Evolutionary conservation across 2,797 vertebrate genomes (phyloP).

Genomic region (Otus scops): DNA sequence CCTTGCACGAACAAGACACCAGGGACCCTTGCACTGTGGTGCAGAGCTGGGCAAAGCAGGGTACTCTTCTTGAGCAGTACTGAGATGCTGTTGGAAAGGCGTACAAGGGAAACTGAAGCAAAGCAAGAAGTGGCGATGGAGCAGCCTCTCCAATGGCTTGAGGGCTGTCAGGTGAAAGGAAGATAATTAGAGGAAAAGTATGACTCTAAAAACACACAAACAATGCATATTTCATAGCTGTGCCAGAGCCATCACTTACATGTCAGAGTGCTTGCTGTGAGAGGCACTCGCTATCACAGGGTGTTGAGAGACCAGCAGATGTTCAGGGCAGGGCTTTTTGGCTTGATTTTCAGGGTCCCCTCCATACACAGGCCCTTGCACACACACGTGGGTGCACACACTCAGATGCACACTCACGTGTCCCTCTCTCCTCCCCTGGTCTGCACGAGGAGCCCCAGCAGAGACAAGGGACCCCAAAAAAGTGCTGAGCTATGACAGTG

Average conservation of each 20-base stretch:
- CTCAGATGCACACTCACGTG: accelerated
- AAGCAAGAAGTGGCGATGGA: not conserved
- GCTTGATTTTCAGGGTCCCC: not conserved
- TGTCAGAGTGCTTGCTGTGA: accelerated
- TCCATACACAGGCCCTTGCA: not conserved
- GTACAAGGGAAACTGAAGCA: not conserved
- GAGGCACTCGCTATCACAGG: not conserved
- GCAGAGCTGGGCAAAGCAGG: not conserved
- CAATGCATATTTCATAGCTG: not conserved
- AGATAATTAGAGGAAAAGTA: not conserved
- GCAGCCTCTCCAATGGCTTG: not conserved
- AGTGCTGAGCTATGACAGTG: not conserved
- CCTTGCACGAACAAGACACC: not conserved
- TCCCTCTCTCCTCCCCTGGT: not conserved
- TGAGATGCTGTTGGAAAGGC: not conserved
- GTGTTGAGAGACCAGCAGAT: not conserved
- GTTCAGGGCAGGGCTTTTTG: not conserved
- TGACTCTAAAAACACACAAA: not conserved
- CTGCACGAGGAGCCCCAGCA: not conserved
- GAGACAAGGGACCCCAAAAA: not conserved
- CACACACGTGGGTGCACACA: accelerated
- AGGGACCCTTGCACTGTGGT: not conserved
- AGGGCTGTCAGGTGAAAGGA: not conserved
- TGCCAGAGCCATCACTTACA: not conserved
- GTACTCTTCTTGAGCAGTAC: not conserved